Percentiles rank a stretch among this genome's conserved stretches.
These are phyloP conservation scores for Melanocharis versteri DNA, from an alignment of 2,113 vertebrate species.

Conservation along the genomic window DNA sequence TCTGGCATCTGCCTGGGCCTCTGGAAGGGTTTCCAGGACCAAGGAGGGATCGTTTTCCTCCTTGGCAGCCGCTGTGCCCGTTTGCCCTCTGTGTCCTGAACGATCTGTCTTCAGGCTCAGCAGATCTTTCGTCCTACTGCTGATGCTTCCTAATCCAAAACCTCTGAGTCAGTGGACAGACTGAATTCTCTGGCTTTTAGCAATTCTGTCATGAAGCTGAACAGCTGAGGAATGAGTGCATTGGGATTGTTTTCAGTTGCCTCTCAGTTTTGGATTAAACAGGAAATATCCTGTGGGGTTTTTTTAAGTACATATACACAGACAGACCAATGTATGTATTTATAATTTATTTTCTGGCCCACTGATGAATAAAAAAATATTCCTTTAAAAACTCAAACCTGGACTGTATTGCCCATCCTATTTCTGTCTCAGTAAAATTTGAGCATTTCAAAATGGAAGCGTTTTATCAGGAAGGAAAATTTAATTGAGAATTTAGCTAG, in stretches of 20 bases:
- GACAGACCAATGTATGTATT: background rate
- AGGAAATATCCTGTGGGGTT: background rate
- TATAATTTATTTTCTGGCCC: background rate
- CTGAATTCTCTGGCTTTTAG: background rate
- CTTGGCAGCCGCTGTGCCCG: background rate
- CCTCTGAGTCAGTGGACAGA: background rate
- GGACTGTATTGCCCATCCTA: background rate
- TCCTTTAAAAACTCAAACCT: background rate
- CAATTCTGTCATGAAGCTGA: background rate
- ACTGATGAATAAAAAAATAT: background rate
- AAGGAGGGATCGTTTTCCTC: background rate
- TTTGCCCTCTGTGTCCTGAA: background rate
- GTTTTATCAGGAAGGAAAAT: background rate
- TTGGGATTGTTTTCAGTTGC: background rate
- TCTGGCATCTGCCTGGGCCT: background rate
- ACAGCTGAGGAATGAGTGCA: background rate
- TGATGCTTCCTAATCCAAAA: background rate
- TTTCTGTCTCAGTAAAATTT: background rate
- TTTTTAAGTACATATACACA: background rate
- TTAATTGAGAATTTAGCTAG: background rate
- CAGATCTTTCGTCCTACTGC: background rate
- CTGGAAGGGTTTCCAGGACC: fast-evolving
- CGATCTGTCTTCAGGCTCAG: background rate
- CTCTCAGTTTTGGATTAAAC: background rate
- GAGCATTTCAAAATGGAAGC: background rate